A percentile compares a stretch with the other conserved stretches of the same genome.
These are phyloP conservation scores for Megamerina dolium DNA, from an alignment of 2,888 invertebrate genomes.

Conservation along the genomic window DNA sequence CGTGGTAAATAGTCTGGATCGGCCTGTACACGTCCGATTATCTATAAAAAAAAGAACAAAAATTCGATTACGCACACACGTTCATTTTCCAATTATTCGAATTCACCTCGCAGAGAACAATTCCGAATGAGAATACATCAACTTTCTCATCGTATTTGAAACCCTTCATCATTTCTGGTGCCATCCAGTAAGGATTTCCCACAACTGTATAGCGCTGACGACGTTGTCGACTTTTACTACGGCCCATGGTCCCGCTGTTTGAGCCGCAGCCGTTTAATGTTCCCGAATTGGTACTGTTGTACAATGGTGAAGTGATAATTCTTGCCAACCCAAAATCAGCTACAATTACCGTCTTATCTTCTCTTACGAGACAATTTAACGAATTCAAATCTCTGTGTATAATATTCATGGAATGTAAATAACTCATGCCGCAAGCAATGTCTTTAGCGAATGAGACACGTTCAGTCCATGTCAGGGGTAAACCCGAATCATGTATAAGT, in stretches of 20 bases:
- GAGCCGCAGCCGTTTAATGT: constrained; percentile 30
- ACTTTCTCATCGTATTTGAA: constrained; percentile 94
- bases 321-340: constrained; percentile 93
- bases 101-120: constrained; percentile 84
- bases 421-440: constrained; percentile 89
- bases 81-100: neutral
- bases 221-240: constrained; percentile 60
- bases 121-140: constrained; percentile 93
- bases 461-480: constrained; percentile 70
- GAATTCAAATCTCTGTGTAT: constrained; percentile 94
- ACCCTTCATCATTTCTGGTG: constrained; percentile 97
- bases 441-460: constrained; percentile 83
- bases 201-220: constrained; percentile 92
- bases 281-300: constrained; percentile 48
- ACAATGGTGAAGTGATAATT: constrained; percentile 56
- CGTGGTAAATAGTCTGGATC: constrained; percentile 92
- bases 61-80: neutral
- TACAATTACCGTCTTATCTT: constrained; percentile 87
- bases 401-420: constrained; percentile 89
- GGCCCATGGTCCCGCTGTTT: constrained; percentile 46
- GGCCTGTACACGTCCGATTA: constrained; percentile 89
- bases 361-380: constrained; percentile 86
- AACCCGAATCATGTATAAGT: constrained; percentile 67
- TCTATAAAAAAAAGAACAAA: constrained; percentile 51
- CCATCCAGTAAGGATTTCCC: constrained; percentile 98